phyloP scores from a whole-genome alignment of 2,888 invertebrate genomes.

The Ormyrus labotus region DNA sequence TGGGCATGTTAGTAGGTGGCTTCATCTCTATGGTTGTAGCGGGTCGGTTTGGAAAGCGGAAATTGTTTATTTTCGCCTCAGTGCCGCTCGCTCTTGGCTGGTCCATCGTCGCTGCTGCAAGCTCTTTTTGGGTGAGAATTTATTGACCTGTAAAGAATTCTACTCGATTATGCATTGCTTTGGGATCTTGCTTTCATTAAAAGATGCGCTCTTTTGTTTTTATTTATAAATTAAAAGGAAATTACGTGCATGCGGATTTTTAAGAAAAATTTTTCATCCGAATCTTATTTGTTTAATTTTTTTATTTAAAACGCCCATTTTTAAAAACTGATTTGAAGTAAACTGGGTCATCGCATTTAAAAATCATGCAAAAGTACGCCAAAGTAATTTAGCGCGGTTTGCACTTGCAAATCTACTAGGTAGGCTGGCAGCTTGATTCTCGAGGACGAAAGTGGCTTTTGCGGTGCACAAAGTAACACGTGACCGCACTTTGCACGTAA shows the following conservation, averaged over 20 bases:
- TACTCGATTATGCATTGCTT: too few relatives aligned
- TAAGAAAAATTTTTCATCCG: too few relatives aligned
- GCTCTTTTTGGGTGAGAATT: constrained; percentile 52
- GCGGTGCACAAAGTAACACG: background rate
- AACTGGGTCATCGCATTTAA: too few relatives aligned
- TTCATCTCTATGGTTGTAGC: constrained; percentile 45
- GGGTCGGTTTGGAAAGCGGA: constrained; percentile 44
- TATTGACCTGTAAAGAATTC: too few relatives aligned
- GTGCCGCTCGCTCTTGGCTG: constrained; percentile 46
- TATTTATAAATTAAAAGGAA: too few relatives aligned
- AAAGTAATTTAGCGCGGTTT: background rate
- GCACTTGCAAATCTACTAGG: background rate
- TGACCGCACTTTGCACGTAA: too few relatives aligned
- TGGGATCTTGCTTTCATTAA: too few relatives aligned
- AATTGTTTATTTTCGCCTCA: constrained; percentile 32
- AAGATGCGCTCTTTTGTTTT: too few relatives aligned
- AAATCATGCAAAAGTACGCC: background rate
- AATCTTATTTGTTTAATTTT: too few relatives aligned
- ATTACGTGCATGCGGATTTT: too few relatives aligned
- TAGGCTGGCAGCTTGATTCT: background rate
- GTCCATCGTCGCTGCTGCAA: constrained; percentile 45
- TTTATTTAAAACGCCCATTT: too few relatives aligned
- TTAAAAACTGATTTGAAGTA: too few relatives aligned
- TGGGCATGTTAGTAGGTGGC: constrained; percentile 52
- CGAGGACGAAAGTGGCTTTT: background rate